Evolutionary conservation across 2,888 invertebrate genomes (phyloP).

Genomic region (Leptogaster cylindrica): DNA sequence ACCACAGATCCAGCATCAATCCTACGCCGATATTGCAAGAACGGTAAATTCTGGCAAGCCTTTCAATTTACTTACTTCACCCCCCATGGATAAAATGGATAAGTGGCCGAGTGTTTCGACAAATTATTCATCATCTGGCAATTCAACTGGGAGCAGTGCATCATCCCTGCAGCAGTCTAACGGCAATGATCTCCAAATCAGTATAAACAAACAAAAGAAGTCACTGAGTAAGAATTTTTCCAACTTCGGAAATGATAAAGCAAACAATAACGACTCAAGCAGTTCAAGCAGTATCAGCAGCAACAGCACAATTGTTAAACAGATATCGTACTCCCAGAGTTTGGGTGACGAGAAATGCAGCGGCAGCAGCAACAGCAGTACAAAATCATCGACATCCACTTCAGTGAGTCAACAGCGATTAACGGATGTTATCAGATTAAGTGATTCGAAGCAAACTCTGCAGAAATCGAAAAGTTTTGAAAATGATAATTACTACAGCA

Average conservation of each 20-base stretch:
- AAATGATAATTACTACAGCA: slow-evolving; percentile 56
- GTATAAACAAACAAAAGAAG: slow-evolving; percentile 39
- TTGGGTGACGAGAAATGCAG: slow-evolving; percentile 44
- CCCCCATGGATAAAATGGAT: slow-evolving; percentile 45
- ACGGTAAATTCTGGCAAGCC: slow-evolving; percentile 57
- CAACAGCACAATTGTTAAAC: slow-evolving; percentile 47
- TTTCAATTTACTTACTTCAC: slow-evolving; percentile 21
- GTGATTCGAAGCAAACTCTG: slow-evolving; percentile 47
- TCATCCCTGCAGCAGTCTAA: slow-evolving; percentile 1
- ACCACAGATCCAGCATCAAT: slow-evolving; percentile 61
- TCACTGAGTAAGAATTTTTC: slow-evolving; percentile 53
- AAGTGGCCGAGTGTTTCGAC: slow-evolving; percentile 51
- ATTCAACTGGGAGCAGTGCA: neutral
- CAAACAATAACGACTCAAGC: slow-evolving; percentile 40
- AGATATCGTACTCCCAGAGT: slow-evolving; percentile 54
- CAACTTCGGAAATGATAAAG: slow-evolving; percentile 49
- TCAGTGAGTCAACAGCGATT: slow-evolving; percentile 41
- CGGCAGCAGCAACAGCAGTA: neutral
- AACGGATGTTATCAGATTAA: slow-evolving; percentile 47
- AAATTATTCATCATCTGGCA: slow-evolving; percentile 29
- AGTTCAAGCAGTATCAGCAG: slow-evolving; percentile 45
- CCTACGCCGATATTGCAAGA: slow-evolving; percentile 84
- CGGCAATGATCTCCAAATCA: slow-evolving; percentile 40
- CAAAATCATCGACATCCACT: neutral
- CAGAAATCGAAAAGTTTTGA: slow-evolving; percentile 62